Percentiles rank a stretch among this genome's conserved stretches.
phyloP scores from a whole-genome alignment of 2,797 vertebrate genomes.

The Ibycter americanus region DNA sequence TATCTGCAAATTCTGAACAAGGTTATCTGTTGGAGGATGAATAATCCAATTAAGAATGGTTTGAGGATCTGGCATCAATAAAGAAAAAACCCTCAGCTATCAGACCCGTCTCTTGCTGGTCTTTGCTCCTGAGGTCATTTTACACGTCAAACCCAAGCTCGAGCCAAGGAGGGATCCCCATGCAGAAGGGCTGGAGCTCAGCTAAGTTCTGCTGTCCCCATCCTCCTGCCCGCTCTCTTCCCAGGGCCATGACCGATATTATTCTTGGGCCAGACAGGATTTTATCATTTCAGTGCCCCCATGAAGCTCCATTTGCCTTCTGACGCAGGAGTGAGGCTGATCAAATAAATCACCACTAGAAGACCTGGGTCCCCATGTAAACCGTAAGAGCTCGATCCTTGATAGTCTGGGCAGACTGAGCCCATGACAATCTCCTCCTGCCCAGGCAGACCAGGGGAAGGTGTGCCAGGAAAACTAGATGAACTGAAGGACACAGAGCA shows the following conservation, averaged over 20 bases:
- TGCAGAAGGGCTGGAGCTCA: background rate
- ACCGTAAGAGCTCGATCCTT: background rate
- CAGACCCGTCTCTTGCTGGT: background rate
- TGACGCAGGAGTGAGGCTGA: background rate
- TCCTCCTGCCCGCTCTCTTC: background rate
- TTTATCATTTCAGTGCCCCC: background rate
- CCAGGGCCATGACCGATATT: background rate
- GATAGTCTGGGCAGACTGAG: background rate
- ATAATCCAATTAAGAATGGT: background rate
- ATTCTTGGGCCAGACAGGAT: background rate
- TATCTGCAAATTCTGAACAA: background rate
- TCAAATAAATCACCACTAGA: background rate
- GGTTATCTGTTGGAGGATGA: background rate
- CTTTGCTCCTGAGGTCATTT: accelerated
- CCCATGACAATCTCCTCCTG: background rate
- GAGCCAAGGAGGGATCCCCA: background rate
- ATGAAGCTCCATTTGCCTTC: background rate
- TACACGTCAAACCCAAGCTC: accelerated
- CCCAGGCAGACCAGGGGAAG: background rate
- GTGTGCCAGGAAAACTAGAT: background rate
- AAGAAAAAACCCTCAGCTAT: background rate
- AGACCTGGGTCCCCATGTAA: background rate
- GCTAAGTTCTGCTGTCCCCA: background rate
- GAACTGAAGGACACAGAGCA: background rate
- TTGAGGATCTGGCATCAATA: background rate